These are phyloP conservation scores for Arenaria interpres DNA, from an alignment of 2,113 vertebrate genomes.

Conservation along the genomic window DNA sequence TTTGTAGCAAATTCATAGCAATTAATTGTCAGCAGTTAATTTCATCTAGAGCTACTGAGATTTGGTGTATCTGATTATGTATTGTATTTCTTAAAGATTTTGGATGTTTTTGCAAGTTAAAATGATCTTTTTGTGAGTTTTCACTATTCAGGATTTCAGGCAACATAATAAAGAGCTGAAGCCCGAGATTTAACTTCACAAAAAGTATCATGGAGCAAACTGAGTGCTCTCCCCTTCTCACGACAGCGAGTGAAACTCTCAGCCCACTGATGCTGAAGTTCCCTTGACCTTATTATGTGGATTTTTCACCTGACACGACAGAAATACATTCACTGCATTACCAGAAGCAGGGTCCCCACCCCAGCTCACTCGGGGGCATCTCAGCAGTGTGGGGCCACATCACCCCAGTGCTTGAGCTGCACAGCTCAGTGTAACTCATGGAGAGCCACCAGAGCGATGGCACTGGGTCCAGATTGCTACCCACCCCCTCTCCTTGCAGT, in stretches of 20 bases:
- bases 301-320: neutral
- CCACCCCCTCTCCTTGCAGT: neutral
- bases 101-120: neutral
- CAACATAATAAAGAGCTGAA: neutral
- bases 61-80: neutral
- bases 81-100: neutral
- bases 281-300: neutral
- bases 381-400: neutral
- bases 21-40: neutral
- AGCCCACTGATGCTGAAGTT: neutral
- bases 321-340: rapidly evolving
- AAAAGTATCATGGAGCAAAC: neutral
- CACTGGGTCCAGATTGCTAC: neutral
- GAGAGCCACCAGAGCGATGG: neutral
- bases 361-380: neutral
- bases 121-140: neutral
- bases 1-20: neutral
- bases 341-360: neutral
- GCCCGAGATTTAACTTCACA: neutral
- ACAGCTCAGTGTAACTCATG: neutral
- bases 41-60: neutral
- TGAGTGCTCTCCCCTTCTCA: neutral
- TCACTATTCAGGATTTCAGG: neutral
- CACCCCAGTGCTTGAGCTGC: neutral
- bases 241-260: neutral